phyloP scores from a whole-genome alignment of 2,797 vertebrate genomes.

The Acridotheres tristis region DNA sequence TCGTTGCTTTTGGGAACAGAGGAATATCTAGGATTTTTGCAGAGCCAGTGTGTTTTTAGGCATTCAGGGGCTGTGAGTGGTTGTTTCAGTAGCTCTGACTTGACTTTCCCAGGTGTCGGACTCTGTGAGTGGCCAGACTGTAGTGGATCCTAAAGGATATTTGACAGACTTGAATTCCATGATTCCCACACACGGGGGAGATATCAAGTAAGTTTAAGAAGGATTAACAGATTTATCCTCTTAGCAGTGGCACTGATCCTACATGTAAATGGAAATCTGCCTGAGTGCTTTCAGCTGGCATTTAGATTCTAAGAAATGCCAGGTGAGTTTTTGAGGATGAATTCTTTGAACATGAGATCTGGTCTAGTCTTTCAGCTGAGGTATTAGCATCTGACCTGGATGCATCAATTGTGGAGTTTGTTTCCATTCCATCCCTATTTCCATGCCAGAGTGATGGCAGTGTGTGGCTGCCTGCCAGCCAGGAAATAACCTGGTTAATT shows the following conservation, averaged over 20 bases:
- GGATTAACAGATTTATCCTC: not conserved
- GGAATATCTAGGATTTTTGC: not conserved
- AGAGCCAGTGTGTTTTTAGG: not conserved
- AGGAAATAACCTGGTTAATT: slow-evolving; percentile 1
- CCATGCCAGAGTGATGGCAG: not conserved
- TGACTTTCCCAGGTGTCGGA: slow-evolving; percentile 89
- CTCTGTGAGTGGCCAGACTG: slow-evolving; percentile 97
- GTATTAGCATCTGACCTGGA: not conserved
- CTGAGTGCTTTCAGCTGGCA: not conserved
- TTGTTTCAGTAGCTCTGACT: not conserved
- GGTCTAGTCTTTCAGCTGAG: not conserved
- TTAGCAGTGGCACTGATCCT: slow-evolving; percentile 19
- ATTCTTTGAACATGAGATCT: not conserved
- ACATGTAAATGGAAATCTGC: not conserved
- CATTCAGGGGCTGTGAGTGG: not conserved
- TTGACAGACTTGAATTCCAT: slow-evolving; percentile 98
- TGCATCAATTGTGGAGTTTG: not conserved
- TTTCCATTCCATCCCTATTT: not conserved
- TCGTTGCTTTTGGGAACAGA: not conserved
- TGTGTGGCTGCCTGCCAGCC: not conserved
- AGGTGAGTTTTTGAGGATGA: not conserved
- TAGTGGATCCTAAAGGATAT: slow-evolving; percentile 98
- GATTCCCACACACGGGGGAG: slow-evolving; percentile 97
- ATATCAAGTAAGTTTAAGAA: slow-evolving; percentile 89
- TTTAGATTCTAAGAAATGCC: not conserved